Evolutionary conservation across 2,888 invertebrate species (phyloP).

Genomic region (Leptinotarsa rubiginosa): DNA sequence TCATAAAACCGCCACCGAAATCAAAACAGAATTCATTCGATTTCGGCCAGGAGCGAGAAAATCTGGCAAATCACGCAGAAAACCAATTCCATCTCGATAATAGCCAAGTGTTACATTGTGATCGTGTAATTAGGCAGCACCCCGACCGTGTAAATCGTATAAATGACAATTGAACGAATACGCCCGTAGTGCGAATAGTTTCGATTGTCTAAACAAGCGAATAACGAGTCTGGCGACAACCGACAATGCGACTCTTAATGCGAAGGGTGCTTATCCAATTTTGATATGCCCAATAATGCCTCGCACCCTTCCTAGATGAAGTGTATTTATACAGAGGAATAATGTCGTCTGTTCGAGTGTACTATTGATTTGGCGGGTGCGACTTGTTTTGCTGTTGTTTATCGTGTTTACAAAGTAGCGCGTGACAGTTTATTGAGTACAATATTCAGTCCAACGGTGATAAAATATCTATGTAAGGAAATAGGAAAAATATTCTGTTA

Average conservation of each 20-base stretch:
- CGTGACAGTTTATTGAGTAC: not conserved
- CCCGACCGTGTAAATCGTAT: constrained; percentile 51
- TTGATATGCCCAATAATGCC: constrained; percentile 44
- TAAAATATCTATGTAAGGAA: no score
- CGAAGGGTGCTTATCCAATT: constrained; percentile 52
- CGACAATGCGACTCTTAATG: constrained; percentile 43
- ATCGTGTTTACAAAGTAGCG: not conserved
- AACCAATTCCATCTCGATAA: constrained; percentile 40
- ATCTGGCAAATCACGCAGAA: constrained; percentile 36
- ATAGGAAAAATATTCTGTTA: no score
- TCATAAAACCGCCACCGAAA: no score
- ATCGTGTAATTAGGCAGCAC: constrained; percentile 49
- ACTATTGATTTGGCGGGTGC: constrained; percentile 17
- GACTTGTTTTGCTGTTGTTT: not conserved
- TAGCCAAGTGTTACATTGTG: constrained; percentile 35
- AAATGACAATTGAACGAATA: constrained; percentile 53
- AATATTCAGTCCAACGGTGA: no score
- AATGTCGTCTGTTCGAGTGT: constrained; percentile 22
- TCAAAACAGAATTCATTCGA: constrained; percentile 7
- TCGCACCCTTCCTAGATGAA: constrained; percentile 30
- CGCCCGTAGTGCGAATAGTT: constrained; percentile 44
- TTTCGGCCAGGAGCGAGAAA: constrained; percentile 14
- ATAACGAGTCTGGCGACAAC: constrained; percentile 53
- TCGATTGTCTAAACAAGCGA: constrained; percentile 57
- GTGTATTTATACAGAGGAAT: constrained; percentile 19